A percentile compares a stretch with the other conserved stretches of the same genome.
These are phyloP conservation scores for Caenorhabditis japonica DNA, from an alignment of 2,888 invertebrate species.

Conservation along the genomic window DNA sequence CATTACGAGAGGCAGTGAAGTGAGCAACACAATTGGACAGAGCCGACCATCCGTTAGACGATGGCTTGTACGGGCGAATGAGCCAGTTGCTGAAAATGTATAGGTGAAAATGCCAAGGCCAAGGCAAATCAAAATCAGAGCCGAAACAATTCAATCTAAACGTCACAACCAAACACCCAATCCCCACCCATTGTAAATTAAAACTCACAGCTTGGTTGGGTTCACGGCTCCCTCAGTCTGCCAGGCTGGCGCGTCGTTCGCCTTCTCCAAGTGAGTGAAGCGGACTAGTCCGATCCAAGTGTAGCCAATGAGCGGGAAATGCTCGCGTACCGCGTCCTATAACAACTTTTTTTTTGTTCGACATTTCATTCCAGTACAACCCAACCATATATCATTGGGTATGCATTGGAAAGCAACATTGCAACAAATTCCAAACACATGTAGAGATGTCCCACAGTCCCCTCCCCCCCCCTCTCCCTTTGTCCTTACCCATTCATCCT, in stretches of 20 bases:
- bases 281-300: constrained; percentile 59
- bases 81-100: constrained; percentile 61
- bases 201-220: constrained; percentile 43
- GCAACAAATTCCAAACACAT: constrained; percentile 52
- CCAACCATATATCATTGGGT: constrained; percentile 38
- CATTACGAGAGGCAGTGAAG: constrained; percentile 40
- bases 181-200: not conserved
- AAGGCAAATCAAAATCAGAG: too few relatives aligned
- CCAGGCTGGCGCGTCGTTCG: constrained; percentile 38
- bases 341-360: constrained; percentile 4
- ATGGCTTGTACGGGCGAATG: constrained; percentile 51
- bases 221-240: constrained; percentile 52
- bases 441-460: constrained; percentile 21
- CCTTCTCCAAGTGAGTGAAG: constrained; percentile 34
- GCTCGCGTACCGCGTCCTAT: constrained; percentile 43
- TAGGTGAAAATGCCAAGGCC: too few relatives aligned
- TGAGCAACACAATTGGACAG: constrained; percentile 61
- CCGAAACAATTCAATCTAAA: constrained; percentile 9
- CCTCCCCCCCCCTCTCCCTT: not conserved
- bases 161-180: not conserved
- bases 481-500: constrained; percentile 60
- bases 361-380: not conserved
- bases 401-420: constrained; percentile 47
- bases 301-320: constrained; percentile 36
- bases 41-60: constrained; percentile 56